Evolutionary conservation across 2,797 vertebrate genomes (phyloP), one percentile per base, ranked within the genome.

Genomic region (Spea hammondii): DNA sequence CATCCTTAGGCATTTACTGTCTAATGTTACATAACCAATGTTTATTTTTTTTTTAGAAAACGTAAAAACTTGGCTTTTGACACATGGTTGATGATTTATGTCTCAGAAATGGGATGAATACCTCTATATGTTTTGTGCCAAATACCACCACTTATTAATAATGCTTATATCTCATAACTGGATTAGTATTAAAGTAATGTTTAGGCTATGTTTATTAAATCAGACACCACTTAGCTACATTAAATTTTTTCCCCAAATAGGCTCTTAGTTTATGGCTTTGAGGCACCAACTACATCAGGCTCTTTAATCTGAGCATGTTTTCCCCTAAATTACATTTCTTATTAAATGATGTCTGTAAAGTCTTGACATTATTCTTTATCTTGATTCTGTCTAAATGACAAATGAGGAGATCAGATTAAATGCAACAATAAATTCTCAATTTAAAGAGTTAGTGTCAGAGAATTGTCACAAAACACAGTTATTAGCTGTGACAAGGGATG

Each of bases 141-240:
- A 54, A 48, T 11, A 49, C 12, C 44, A 17, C 44, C 48, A 50
- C 13, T n/a, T 65, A 47, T 62, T 50, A 48, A 65, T 71, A 45
- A 44, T 70, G 44, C 44, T 55, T 32, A 11, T 62, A 59, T 77
- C 54, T 70, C 67, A 70, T 70, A 70, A 65, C 17, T 2, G 32
- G 32, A 32, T 32, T 32, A 74, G 32, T 45, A 65, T 49, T 7
- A 74, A 47, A 44, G 49, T n/a, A 54, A 51, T 66, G 64, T 47
- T 10, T 47, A 11, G 2, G 5, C 7, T 57, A 8, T 59, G 45
- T 51, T 70, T 70, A 65, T 65, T 77, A 32, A 60, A 64, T 65
- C 60, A 65, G 53, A 70, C 66, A 59, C 45, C 69, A 49, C 49
- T 77, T 54, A 70, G 11, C 5, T 2, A 14, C 53, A 76, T 76